Evolutionary conservation across 2,797 vertebrate species (phyloP).

Genomic region (Falco cherrug): DNA sequence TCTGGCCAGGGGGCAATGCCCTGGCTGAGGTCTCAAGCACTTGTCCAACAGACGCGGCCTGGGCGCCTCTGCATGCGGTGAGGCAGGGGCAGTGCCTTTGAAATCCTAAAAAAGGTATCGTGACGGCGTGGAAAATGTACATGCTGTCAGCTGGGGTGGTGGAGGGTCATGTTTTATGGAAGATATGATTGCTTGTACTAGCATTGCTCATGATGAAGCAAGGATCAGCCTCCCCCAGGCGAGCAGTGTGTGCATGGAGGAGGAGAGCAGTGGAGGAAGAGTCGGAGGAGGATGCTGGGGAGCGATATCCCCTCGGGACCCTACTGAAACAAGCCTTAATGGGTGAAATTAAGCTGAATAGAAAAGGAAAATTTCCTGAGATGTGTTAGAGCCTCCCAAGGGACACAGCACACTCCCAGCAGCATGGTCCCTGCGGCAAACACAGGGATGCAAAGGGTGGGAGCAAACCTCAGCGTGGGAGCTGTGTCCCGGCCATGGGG

Average conservation of each 20-base stretch:
- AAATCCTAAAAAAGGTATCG: neutral
- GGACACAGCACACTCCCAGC: neutral
- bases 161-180: neutral
- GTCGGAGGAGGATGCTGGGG: neutral
- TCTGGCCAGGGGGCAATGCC: neutral
- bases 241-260: accelerated
- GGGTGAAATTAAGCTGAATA: constrained; percentile 31
- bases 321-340: constrained; percentile 37
- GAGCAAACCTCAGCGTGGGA: neutral
- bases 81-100: neutral
- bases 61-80: neutral
- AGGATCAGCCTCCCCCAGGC: neutral
- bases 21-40: neutral
- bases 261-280: neutral
- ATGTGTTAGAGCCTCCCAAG: neutral
- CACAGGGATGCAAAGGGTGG: neutral
- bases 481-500: neutral
- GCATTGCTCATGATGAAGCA: neutral
- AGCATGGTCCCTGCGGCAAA: neutral
- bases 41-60: neutral
- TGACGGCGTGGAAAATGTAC: neutral
- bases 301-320: neutral
- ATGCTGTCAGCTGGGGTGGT: accelerated
- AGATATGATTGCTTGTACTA: neutral
- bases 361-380: neutral